A percentile compares a stretch with the other conserved stretches of the same genome.
Evolutionary conservation across 1,140 invertebrate genomes (phyloP).

Genomic region (Danaus plexippus): DNA sequence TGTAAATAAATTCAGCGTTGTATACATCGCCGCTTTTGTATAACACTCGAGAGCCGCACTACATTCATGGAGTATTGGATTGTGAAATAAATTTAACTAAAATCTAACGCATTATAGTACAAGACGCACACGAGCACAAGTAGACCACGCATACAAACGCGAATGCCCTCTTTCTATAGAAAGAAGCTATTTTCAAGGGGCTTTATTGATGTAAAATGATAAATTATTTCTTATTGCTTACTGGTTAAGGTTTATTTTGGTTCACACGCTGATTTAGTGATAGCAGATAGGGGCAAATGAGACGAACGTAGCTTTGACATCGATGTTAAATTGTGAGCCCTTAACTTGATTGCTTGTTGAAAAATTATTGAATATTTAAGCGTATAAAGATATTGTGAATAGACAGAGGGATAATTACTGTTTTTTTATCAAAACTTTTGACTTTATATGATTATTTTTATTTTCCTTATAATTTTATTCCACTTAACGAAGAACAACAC

Average conservation of each 20-base stretch:
- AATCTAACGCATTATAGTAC: conserved; percentile 11
- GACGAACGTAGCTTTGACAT: conserved; percentile 23
- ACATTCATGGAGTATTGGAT: conserved; percentile 12
- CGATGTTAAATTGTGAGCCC: conserved; percentile 18
- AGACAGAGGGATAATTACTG: no score
- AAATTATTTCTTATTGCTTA: conserved; percentile 11
- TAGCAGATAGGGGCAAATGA: conserved; percentile 18
- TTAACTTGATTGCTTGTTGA: conserved; percentile 13
- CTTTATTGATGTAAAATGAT: conserved; percentile 19
- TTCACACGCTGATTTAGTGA: conserved; percentile 4
- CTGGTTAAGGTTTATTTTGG: conserved; percentile 15
- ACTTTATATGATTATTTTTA: no score
- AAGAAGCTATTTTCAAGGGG: conserved; percentile 39
- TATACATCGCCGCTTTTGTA: conserved; percentile 20
- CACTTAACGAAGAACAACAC: no score
- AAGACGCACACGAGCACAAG: conserved; percentile 28
- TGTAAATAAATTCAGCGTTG: conserved; percentile 4
- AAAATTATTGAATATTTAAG: conserved; percentile 14
- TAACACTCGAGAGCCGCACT: no score
- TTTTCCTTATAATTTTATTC: no score
- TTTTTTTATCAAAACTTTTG: no score
- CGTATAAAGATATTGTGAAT: no score
- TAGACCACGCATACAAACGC: conserved; percentile 23
- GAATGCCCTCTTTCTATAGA: conserved; percentile 26
- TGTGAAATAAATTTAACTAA: conserved; percentile 3